Evolutionary conservation across 2,888 invertebrate genomes (phyloP).

Genomic region (Clusia tigrina): DNA sequence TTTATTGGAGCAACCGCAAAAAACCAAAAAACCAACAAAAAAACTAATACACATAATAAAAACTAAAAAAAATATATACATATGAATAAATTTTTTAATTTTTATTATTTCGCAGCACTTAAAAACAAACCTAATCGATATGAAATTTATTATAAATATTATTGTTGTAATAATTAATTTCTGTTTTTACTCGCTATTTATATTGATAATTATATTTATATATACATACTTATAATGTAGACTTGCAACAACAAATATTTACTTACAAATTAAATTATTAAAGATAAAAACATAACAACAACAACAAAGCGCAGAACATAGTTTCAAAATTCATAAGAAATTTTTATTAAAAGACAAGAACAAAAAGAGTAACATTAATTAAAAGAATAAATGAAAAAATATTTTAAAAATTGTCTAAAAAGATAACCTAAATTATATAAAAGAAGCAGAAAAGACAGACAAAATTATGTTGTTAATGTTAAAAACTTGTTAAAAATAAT

Average conservation of each 20-base stretch:
- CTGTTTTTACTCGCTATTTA: conserved; percentile 48
- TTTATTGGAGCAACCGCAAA: conserved; percentile 35
- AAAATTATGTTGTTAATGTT: conserved; percentile 64
- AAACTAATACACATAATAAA: conserved; percentile 23
- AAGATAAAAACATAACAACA: conserved; percentile 23
- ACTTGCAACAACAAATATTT: conserved; percentile 38
- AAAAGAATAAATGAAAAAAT: conserved; percentile 40
- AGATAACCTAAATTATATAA: conserved; percentile 35
- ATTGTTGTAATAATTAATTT: conserved; percentile 39
- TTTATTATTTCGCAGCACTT: conserved; percentile 49
- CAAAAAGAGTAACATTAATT: conserved; percentile 30
- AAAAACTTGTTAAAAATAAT: conserved; percentile 65
- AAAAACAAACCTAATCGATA: conserved; percentile 27
- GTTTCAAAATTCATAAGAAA: conserved; percentile 38
- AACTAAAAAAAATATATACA: conserved; percentile 17
- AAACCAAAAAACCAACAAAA: too few relatives aligned
- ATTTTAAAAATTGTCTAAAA: conserved; percentile 52
- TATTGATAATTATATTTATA: conserved; percentile 27
- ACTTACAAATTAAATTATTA: conserved; percentile 32
- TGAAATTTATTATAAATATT: conserved; percentile 20
- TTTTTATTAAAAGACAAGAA: conserved; percentile 40
- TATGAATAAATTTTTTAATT: conserved; percentile 18
- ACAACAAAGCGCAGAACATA: conserved; percentile 41
- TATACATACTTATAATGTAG: conserved; percentile 33
- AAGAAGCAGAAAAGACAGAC: conserved; percentile 46